Conservation (phyloP, 2,113 vertebrate species). For the Centropus unirufus region DNA sequence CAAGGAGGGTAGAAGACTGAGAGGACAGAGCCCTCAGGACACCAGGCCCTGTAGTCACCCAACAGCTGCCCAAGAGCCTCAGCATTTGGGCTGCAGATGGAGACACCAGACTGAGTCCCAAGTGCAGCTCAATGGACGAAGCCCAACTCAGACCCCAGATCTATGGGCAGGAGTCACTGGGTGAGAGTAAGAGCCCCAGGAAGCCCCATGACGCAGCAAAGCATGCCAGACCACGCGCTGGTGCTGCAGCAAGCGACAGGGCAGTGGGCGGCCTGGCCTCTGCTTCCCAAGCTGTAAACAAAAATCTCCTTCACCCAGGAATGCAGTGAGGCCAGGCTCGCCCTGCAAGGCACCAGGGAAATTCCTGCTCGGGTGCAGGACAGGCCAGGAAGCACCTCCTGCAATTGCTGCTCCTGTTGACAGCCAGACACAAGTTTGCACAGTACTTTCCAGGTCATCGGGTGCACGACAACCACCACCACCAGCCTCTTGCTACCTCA, state of each 20-base stretch:
- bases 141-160: neutral
- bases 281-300: neutral
- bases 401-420: rapidly evolving
- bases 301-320: neutral
- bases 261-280: neutral
- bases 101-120: neutral
- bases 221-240: rapidly evolving
- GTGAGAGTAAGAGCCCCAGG: neutral
- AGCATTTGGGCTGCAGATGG: neutral
- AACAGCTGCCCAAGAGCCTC: neutral
- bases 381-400: neutral
- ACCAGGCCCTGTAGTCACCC: neutral
- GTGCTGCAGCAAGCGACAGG: neutral
- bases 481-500: neutral
- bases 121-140: neutral
- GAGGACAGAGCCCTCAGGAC: neutral
- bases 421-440: neutral
- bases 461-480: neutral
- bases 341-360: rapidly evolving
- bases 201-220: rapidly evolving
- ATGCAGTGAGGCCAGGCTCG: neutral
- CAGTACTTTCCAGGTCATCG: neutral
- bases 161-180: neutral
- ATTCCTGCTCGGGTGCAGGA: neutral
- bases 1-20: neutral